phyloP scores from a whole-genome alignment of 2,113 vertebrate species.

The Paradoxurus hermaphroditus region DNA sequence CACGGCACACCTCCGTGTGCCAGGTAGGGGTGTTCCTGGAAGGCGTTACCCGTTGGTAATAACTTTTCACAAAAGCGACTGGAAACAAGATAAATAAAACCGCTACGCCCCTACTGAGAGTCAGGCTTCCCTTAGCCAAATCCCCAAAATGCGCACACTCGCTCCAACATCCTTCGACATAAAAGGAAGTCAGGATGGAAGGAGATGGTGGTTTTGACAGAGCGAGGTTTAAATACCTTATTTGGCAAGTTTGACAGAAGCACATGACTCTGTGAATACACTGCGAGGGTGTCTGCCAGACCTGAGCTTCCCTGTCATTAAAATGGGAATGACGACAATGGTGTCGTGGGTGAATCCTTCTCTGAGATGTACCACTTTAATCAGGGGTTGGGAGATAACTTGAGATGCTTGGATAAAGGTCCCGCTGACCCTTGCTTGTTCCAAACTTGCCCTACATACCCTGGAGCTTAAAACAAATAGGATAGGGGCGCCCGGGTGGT shows the following conservation, averaged over 20 bases:
- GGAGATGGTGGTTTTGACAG: not conserved
- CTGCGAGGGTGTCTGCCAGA: not conserved
- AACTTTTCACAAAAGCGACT: not conserved
- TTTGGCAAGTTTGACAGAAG: not conserved
- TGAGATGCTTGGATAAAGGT: slow-evolving; percentile 17
- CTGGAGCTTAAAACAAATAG: not conserved
- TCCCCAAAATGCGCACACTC: not conserved
- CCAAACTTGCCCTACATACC: not conserved
- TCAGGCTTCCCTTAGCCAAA: not conserved
- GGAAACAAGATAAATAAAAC: not conserved
- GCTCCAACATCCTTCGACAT: not conserved
- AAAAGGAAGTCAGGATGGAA: not conserved
- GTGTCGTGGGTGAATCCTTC: not conserved
- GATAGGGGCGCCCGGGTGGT: too few relatives aligned
- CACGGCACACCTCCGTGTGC: not conserved
- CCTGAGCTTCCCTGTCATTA: not conserved
- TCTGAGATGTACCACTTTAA: not conserved
- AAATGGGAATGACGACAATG: not conserved
- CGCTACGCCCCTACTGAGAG: not conserved
- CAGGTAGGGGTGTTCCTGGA: not conserved
- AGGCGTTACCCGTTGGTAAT: not conserved
- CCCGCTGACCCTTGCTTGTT: not conserved
- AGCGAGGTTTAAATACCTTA: not conserved
- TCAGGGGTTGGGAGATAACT: not conserved
- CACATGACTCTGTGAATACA: not conserved